Evolutionary conservation across 2,888 invertebrate genomes (phyloP), one percentile per base, ranked within the genome.

Genomic region (Drosophila histrio): DNA sequence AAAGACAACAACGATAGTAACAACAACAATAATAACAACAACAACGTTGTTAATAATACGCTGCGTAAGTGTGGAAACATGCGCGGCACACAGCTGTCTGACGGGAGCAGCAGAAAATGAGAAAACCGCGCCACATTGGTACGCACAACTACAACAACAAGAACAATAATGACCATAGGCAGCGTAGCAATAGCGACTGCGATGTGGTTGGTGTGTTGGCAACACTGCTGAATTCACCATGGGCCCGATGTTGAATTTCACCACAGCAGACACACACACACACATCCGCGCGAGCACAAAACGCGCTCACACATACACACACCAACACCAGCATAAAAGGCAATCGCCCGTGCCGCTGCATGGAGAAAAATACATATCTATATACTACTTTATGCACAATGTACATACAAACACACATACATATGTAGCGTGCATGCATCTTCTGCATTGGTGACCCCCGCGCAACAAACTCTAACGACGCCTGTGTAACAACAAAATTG

Each of bases 21-120:
- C 36, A 52, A 39, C 30, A 60, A n/a, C 21, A 50, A 30, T 17
- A 50, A 30, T 17, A 39, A 41, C 17, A 59, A 34, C 49, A 36
- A 21, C n/a, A 60, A 46, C 34, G 56, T 70, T 64, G 60, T 58
- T 80, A 74, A 81, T 69, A 87, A 57, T 52, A 72, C 32, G 57
- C 65, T 76, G 56, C 57, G 83, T 77, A 87, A 80, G 87, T 75
- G 81, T 80, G 65, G 67, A 84, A 81, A 81, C 87, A 87, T 81
- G 81, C 81, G 81, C 87, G 84, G 54, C 77, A 76, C 80, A 81
- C 81, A 81, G 81, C 81, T 81, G 81, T 87, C 81, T 68, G 60
- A 47, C 19, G 56, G 28, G 30, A 72, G 65, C 32, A 66, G 26
- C 43, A 46, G 54, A 70, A 60, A 61, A 54, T 65, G 52, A 74